These are phyloP conservation scores for Notarius quadriscutis DNA, from an alignment of 2,113 vertebrate species.

Conservation along the genomic window DNA sequence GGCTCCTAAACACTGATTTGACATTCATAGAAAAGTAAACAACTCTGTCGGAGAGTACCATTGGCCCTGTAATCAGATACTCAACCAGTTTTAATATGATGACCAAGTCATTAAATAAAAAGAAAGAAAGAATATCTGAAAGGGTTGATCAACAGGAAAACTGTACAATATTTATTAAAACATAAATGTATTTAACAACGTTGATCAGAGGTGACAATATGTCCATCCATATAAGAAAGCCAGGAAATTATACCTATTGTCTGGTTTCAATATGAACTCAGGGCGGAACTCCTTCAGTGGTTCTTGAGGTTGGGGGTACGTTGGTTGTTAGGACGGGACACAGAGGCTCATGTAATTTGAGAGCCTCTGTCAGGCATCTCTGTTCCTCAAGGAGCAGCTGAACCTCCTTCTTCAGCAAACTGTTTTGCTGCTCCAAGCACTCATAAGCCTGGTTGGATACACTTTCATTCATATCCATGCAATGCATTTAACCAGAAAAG, in stretches of 20 bases:
- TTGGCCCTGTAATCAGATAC: background rate
- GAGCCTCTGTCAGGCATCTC: constrained; percentile 77
- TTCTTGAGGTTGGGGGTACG: background rate
- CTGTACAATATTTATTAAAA: background rate
- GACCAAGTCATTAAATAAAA: background rate
- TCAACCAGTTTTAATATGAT: background rate
- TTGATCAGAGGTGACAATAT: background rate
- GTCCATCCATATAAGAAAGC: background rate
- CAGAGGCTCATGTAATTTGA: constrained; percentile 83
- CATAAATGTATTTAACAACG: background rate
- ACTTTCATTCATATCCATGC: background rate
- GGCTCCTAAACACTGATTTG: background rate
- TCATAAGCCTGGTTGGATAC: constrained; percentile 80
- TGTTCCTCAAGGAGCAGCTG: constrained; percentile 86
- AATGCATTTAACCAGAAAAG: background rate
- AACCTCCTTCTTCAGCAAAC: constrained; percentile 84
- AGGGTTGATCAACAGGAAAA: background rate
- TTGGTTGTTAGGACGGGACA: constrained; percentile 81
- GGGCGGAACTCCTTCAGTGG: background rate
- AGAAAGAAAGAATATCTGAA: too few relatives aligned
- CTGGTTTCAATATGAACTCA: background rate
- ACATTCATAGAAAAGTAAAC: background rate
- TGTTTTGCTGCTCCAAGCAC: constrained; percentile 86
- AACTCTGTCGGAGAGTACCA: background rate
- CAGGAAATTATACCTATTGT: background rate